Evolutionary conservation across 2,113 vertebrate species (phyloP).

Genomic region (Mormyrus iriodes): DNA sequence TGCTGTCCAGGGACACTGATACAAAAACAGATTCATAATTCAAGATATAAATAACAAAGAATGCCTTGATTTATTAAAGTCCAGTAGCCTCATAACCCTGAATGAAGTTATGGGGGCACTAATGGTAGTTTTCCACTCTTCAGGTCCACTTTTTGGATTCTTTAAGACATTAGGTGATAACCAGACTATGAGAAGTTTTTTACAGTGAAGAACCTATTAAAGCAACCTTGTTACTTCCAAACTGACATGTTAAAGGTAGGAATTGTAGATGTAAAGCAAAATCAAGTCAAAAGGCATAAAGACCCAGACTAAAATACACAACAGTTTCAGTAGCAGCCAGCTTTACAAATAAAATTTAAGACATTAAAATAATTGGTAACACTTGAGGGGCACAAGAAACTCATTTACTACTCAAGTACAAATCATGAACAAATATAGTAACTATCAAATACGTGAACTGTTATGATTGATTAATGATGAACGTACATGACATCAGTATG

Average conservation of each 20-base stretch:
- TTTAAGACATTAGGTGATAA: not conserved
- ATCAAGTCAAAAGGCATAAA: not conserved
- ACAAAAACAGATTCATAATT: not conserved
- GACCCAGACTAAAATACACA: not conserved
- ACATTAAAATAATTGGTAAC: not conserved
- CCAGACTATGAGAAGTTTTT: not conserved
- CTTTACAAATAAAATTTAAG: not conserved
- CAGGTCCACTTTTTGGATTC: not conserved
- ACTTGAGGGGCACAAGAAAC: not conserved
- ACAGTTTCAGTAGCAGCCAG: not conserved
- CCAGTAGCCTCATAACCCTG: not conserved
- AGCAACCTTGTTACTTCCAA: not conserved
- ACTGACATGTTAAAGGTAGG: not conserved
- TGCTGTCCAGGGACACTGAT: constrained; percentile 81
- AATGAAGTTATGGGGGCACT: not conserved
- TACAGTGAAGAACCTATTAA: not conserved
- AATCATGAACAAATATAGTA: not conserved
- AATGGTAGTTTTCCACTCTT: not conserved
- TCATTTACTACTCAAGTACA: too few species aligned
- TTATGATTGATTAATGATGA: not conserved
- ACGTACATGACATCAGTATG: not conserved
- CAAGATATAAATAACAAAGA: not conserved
- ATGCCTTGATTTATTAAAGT: not conserved
- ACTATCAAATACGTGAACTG: not conserved
- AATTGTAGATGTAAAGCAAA: not conserved